Evolutionary conservation across 2,113 vertebrate species (phyloP).

Genomic region (Carollia perspicillata): DNA sequence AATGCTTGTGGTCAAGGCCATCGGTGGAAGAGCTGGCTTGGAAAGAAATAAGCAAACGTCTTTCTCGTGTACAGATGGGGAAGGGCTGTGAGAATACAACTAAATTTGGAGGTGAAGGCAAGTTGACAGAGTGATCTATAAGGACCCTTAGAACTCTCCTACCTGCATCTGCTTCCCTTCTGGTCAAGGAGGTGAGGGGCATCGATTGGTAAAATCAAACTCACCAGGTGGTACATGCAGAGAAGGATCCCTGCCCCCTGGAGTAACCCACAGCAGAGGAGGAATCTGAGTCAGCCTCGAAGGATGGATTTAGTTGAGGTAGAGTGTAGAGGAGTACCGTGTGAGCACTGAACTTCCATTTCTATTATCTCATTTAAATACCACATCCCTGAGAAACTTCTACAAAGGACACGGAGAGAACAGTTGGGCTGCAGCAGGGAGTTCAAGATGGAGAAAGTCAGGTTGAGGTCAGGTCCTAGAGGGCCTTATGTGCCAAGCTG

Average conservation of each 20-base stretch:
- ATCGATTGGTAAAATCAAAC: not conserved
- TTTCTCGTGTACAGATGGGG: not conserved
- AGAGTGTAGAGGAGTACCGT: not conserved
- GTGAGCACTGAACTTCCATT: not conserved
- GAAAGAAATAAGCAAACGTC: not conserved
- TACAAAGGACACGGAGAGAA: not conserved
- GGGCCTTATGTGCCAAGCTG: not conserved
- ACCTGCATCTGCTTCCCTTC: not conserved
- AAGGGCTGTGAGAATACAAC: not conserved
- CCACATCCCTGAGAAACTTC: not conserved
- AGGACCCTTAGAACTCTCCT: not conserved
- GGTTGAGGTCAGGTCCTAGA: not conserved
- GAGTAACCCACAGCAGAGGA: not conserved
- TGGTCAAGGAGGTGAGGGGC: not conserved
- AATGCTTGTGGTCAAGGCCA: not conserved
- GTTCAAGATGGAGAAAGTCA: not conserved
- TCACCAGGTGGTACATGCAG: not conserved
- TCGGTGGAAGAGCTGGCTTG: not conserved
- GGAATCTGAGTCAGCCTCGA: not conserved
- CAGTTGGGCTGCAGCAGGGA: not conserved
- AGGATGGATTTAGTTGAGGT: not conserved
- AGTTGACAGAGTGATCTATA: not conserved
- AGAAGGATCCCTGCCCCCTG: not conserved
- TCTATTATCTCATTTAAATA: not conserved
- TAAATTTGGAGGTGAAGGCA: not conserved